A percentile compares a stretch with the other conserved stretches of the same genome.
Evolutionary conservation across 1,140 invertebrate genomes (phyloP).

Genomic region (Oreohelix idahoensis): DNA sequence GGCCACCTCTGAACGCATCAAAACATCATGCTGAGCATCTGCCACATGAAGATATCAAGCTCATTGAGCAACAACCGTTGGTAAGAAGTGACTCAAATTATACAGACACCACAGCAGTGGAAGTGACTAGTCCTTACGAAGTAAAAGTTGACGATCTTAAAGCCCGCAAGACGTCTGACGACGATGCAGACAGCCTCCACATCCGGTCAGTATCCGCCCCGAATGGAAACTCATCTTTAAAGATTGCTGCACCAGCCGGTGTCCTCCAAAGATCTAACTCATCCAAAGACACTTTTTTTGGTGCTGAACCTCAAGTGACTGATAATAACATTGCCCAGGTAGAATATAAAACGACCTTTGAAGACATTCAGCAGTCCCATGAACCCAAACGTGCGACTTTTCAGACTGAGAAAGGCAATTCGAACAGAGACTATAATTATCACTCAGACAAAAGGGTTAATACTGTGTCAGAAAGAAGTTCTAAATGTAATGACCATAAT

Average conservation of each 20-base stretch:
- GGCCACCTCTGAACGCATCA: neutral
- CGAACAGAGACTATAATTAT: slow-evolving; percentile 29
- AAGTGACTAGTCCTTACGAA: slow-evolving; percentile 59
- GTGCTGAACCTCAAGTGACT: neutral
- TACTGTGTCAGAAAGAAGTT: neutral
- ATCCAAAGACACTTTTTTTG: slow-evolving; percentile 55
- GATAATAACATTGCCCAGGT: neutral
- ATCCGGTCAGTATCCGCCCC: slow-evolving; percentile 62
- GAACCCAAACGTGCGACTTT: neutral
- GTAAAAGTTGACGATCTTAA: slow-evolving; percentile 58
- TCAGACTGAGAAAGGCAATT: neutral
- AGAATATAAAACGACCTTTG: neutral
- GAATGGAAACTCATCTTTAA: slow-evolving; percentile 39
- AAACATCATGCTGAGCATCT: neutral
- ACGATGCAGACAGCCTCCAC: slow-evolving; percentile 48
- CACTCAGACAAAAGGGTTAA: neutral
- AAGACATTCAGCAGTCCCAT: too few relatives aligned
- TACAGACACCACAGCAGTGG: slow-evolving; percentile 33
- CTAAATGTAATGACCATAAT: neutral
- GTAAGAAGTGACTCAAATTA: neutral
- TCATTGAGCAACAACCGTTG: neutral
- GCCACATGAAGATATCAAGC: neutral
- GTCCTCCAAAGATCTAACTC: slow-evolving; percentile 49
- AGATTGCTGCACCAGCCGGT: neutral
- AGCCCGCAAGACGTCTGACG: slow-evolving; percentile 14